These are phyloP conservation scores for Phaethon lepturus DNA, from an alignment of 2,113 vertebrate genomes.

Conservation along the genomic window DNA sequence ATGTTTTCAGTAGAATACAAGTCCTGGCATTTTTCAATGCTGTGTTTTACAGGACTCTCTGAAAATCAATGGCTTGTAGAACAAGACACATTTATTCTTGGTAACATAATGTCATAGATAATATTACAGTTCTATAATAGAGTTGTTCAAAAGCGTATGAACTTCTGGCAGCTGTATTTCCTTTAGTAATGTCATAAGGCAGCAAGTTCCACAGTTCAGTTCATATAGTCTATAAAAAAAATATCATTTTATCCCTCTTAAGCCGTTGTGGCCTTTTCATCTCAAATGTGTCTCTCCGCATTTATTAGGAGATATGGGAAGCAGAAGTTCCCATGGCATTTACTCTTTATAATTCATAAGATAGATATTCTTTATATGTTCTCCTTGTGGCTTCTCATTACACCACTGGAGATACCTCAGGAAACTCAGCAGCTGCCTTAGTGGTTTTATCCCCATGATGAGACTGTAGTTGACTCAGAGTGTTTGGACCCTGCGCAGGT, in stretches of 20 bases:
- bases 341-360: slow-evolving; percentile 14
- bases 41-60: not conserved
- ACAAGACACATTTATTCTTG: not conserved
- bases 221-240: not conserved
- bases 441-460: slow-evolving; percentile 39
- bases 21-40: not conserved
- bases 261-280: slow-evolving; percentile 46
- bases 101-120: not conserved
- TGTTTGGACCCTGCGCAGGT: slow-evolving; percentile 2
- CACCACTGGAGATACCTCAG: slow-evolving; percentile 26
- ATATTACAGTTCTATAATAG: not conserved
- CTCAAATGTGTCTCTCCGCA: not conserved
- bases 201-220: not conserved
- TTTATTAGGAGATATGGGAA: slow-evolving; percentile 36
- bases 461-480: slow-evolving; percentile 14
- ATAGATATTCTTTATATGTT: not conserved
- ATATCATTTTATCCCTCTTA: not conserved
- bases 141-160: not conserved
- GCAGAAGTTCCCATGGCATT: slow-evolving; percentile 32
- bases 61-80: not conserved
- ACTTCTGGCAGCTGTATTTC: slow-evolving; percentile 15
- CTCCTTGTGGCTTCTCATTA: slow-evolving; percentile 3
- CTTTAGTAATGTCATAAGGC: not conserved
- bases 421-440: slow-evolving; percentile 49
- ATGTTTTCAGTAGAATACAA: not conserved